These are phyloP conservation scores for Loriculus beryllinus DNA, from an alignment of 2,797 vertebrate species.

Conservation along the genomic window DNA sequence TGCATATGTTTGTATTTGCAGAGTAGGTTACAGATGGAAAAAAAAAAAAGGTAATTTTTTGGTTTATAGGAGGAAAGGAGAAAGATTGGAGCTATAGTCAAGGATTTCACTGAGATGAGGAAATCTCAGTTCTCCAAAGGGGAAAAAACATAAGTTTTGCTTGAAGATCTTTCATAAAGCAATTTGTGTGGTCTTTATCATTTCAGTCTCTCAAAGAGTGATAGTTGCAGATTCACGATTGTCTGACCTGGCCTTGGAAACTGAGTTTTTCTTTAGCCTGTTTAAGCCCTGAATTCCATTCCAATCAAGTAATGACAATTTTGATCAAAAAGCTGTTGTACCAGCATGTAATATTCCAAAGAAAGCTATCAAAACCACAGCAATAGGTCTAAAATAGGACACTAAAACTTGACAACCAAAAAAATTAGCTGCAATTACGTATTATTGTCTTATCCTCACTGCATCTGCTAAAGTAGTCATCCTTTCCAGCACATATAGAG, in stretches of 20 bases:
- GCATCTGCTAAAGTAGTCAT: neutral
- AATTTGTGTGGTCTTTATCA: neutral
- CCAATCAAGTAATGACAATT: neutral
- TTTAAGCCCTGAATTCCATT: constrained; percentile 2
- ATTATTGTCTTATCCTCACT: neutral
- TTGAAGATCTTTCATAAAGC: neutral
- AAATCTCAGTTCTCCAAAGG: neutral
- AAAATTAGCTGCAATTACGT: neutral
- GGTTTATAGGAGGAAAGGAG: neutral
- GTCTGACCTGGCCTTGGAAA: neutral
- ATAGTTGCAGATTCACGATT: neutral
- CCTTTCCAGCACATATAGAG: neutral
- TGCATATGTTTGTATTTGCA: neutral
- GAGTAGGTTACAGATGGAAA: neutral
- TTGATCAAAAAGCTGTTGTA: neutral
- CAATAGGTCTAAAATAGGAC: neutral
- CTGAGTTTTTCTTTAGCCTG: neutral
- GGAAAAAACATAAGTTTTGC: neutral
- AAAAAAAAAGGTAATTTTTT: neutral
- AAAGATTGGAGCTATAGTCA: neutral
- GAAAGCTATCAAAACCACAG: constrained; percentile 7
- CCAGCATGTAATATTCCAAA: neutral
- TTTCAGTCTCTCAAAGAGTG: neutral
- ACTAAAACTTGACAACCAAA: neutral
- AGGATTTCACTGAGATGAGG: constrained; percentile 9